phyloP scores from a whole-genome alignment of 2,113 vertebrate genomes.

The Corythornis cristatus region DNA sequence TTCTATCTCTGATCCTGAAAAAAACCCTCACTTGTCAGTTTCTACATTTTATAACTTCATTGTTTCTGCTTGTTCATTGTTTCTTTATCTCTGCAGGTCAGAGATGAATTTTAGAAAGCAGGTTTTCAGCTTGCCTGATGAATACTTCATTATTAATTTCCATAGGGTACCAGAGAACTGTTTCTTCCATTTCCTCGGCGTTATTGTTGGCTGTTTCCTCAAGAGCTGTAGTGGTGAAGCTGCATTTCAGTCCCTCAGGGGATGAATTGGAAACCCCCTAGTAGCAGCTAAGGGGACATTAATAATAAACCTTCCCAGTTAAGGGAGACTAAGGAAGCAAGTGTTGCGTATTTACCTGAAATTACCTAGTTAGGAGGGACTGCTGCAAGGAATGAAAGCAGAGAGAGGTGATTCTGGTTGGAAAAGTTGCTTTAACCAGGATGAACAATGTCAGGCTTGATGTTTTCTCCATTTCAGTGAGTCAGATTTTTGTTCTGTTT shows the following conservation, averaged over 20 bases:
- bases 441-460: neutral
- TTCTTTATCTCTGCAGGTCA: neutral
- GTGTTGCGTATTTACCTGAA: neutral
- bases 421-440: neutral
- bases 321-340: neutral
- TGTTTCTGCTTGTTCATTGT: neutral
- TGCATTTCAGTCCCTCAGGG: neutral
- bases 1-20: neutral
- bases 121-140: neutral
- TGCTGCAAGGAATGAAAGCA: neutral
- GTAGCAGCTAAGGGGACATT: neutral
- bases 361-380: neutral
- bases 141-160: neutral
- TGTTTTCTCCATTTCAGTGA: neutral
- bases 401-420: neutral
- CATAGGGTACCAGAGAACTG: neutral
- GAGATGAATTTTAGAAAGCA: neutral
- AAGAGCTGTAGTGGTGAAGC: neutral
- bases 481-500: constrained; percentile 9
- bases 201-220: neutral
- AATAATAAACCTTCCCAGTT: neutral
- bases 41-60: neutral
- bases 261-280: neutral
- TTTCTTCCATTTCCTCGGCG: neutral
- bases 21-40: neutral